Evolutionary conservation across 2,797 vertebrate species (phyloP).

Genomic region (Muscicapa comitata): DNA sequence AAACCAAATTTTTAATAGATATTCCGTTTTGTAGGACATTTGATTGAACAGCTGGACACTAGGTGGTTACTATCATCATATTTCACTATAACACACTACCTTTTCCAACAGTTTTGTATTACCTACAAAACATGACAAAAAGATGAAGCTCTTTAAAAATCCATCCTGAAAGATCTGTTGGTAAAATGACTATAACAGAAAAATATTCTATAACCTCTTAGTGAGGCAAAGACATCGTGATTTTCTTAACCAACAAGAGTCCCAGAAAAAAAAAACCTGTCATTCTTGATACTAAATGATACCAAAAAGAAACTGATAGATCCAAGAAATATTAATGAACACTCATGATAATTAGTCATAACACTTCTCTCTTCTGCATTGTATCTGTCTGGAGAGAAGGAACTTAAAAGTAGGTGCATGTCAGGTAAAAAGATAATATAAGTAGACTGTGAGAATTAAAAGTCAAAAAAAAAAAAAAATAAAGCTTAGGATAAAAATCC

Average conservation of each 20-base stretch:
- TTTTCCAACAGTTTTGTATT: not conserved
- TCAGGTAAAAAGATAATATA: not conserved
- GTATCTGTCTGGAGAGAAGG: not conserved
- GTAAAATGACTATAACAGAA: not conserved
- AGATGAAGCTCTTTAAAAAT: not conserved
- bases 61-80: not conserved
- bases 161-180: not conserved
- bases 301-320: not conserved
- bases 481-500: not conserved
- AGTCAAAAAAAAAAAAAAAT: not conserved
- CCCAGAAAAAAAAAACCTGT: not conserved
- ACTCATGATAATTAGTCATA: not conserved
- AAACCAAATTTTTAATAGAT: not conserved
- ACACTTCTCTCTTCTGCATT: not conserved
- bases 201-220: not conserved
- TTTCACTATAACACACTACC: not conserved
- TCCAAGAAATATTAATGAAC: not conserved
- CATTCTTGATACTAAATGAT: not conserved
- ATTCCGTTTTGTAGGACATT: not conserved
- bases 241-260: not conserved
- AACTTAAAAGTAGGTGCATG: not conserved
- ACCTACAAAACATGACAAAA: not conserved
- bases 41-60: not conserved
- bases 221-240: not conserved
- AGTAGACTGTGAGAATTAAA: not conserved